Base-by-base conservation (phyloP, 1,140 invertebrate genomes). In the Lepidurus packardi region DNA sequence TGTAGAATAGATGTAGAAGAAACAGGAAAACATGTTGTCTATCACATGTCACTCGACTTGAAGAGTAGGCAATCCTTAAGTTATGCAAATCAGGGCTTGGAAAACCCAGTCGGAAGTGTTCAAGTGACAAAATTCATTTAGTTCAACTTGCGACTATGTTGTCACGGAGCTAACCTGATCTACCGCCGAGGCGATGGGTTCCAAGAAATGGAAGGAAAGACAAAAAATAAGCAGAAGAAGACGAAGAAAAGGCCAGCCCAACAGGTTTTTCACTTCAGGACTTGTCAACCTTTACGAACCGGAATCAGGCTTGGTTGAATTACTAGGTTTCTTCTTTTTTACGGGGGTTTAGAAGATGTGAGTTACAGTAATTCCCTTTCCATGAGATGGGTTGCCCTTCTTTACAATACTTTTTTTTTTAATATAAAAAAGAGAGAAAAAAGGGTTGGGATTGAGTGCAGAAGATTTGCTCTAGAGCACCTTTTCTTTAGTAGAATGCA, bases 231-330 rank as follows among this genome's bases (percentile, higher is more conserved):
- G 45, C 21, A 34, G 34, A 2, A 34, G 25, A 34, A 34, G n/a
- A n/a, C n/a, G 47, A 65, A 65, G 53, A 65, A 65, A 65, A 21
- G 1, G 9, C n/a, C 34, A 34, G 34, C 34, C 34, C 13, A 65
- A 65, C 53, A 65, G 53, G 53, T 65, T 65, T 65, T 65, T 65
- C 53, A 65, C 53, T 65, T 65, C 53, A 65, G 53, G 53, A 65
- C 53, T n/a, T 65, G 53, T 65, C 53, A 65, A 65, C 53, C 53
- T n/a, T 65, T 65, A 7, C 53, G 53, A 65, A 16, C 53, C 53
- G 53, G 53, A 65, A 65, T 65, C 53, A 65, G 21, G 53, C 53
- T 65, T 65, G 53, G 53, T 65, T 65, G 53, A 65, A n/a, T 65
- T 65, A 65, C 53, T 65, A 65, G 53, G 53, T 65, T 65, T 65